These are phyloP conservation scores for Stenolophus ochropezus DNA, from an alignment of 2,888 invertebrate genomes.

Conservation along the genomic window DNA sequence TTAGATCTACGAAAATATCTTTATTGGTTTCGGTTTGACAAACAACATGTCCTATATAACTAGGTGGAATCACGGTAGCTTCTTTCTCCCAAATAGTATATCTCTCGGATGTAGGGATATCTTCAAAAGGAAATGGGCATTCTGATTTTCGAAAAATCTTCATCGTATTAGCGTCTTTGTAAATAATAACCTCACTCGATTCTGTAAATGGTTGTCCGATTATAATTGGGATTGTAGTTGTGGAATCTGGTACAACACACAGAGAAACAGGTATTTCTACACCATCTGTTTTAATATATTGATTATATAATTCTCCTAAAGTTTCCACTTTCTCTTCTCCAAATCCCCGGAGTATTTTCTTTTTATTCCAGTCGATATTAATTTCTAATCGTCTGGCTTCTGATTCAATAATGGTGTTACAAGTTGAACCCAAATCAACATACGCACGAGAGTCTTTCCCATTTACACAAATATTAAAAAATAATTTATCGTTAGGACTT, in stretches of 20 bases:
- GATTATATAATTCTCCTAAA: slow-evolving; percentile 7
- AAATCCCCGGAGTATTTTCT: slow-evolving; percentile 4
- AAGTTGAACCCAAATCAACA: slow-evolving; percentile 31
- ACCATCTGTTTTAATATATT: not conserved
- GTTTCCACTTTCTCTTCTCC: slow-evolving; percentile 25
- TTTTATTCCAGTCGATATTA: not conserved
- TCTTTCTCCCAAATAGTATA: slow-evolving; percentile 9
- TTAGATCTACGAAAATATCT: slow-evolving; percentile 20
- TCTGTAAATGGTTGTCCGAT: slow-evolving; percentile 41
- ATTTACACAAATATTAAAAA: not conserved
- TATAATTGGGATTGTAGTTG: not conserved
- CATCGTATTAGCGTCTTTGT: not conserved
- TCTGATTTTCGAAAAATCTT: slow-evolving; percentile 1
- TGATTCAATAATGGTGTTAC: slow-evolving; percentile 4
- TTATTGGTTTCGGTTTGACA: not conserved
- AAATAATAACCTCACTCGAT: not conserved
- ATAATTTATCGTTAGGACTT: not conserved
- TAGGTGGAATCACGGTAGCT: slow-evolving; percentile 32
- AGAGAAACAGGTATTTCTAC: not conserved
- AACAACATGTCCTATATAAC: slow-evolving; percentile 26
- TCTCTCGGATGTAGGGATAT: not conserved
- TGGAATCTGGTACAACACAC: not conserved
- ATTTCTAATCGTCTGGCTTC: slow-evolving; percentile 6
- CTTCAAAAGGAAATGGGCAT: not conserved
- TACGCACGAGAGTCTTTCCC: not conserved